Evolutionary conservation across 1,140 invertebrate species (phyloP), one percentile per base, ranked within the genome.

Genomic region (Lerema accius): DNA sequence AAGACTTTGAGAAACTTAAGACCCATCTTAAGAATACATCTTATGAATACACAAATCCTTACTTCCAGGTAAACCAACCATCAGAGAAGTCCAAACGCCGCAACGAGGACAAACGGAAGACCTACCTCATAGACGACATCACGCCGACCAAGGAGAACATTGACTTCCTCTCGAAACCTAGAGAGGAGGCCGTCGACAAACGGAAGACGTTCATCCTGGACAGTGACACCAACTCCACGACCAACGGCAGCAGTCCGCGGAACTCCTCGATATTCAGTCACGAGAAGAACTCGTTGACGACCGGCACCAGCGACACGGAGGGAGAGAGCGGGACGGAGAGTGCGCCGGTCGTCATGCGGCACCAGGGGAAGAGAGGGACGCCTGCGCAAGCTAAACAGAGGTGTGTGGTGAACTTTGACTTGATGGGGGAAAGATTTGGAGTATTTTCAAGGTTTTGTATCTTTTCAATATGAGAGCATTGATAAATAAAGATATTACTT

Each of bases 201-300:
- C 63, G 84, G 53, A 89, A 78, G 55, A 89, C 86, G 0, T 88
- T 87, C 43, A 81, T 90, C 5, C 67, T 89, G 0, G 89, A 92
- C 70, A 91, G 89, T 45, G 90, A 92, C 53, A 91, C 88, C 0
- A 89, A 89, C 48, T 91, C 89, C 0, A 90, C 89, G 0, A 91
- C 89, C 0, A 90, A 89, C 46, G 87, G 89, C 0, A 90, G 89
- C 37, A 91, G 89, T 66, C 86, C 89, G 0, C 71, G 90, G 49
- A 91, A 87, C 23, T 90, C 89, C 3, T 91, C 89, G 0, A 85
- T 91, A 55, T 91, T 87, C 51, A 90, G 87, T 46, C 86, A 89
- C 14, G 86, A 89, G 59, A 87, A 88, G 71, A 78, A 73, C 28
- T 86, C 84, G 0, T 50, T 86, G 37, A 80, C 84, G 0, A 83